Base-by-base conservation (phyloP, 2,797 vertebrate genomes). In the Sebastes oblongus region DNA sequence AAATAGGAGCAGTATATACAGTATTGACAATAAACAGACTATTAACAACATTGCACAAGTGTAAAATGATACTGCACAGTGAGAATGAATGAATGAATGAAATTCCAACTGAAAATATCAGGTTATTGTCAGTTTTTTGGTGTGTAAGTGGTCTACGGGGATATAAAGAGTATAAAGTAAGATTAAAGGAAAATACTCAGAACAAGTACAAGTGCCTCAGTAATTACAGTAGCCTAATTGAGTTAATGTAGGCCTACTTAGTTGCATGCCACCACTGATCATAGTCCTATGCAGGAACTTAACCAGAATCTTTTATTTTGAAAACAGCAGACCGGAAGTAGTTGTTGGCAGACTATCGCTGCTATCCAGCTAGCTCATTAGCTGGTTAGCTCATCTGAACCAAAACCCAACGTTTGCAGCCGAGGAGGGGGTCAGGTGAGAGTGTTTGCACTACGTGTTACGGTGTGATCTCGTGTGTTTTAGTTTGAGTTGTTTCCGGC, bases 321-420 rank as follows among this genome's bases (percentile, higher is more conserved):
- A 87, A 90, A 80, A 32, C 8, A 1, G 3, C 3, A 18, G 13
- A 72, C 46, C 46, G 90, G 91, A 91, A 79, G 68, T 50, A 27
- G 32, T 16, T 42, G 34, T 62, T 54, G 3, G 11, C 61, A 36
- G 6, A 4, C 60, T 13, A 61, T 42, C 29, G 13, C 18, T 27
- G 30, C 50, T 30, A 14, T 39, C 10, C 6, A n/a, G 72, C 56
- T 64, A 65, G 50, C n/a, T 71, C 3, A 22, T 34, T 62, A 71
- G 69, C 79, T 70, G 34, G 66, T 46, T 67, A 72, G 24, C 76
- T 72, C 4, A n/a, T 29, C 59, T 27, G 1, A 25, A 36, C 2
- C 39, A 16, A 50, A 72, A 12, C 11, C 5, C 2, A 39, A 7
- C 8, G 20, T 16, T 62, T 36, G 14, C 56, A 3, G n/a, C 52